Conservation (phyloP, 2,113 vertebrate genomes). For the Oreamnos americanus region DNA sequence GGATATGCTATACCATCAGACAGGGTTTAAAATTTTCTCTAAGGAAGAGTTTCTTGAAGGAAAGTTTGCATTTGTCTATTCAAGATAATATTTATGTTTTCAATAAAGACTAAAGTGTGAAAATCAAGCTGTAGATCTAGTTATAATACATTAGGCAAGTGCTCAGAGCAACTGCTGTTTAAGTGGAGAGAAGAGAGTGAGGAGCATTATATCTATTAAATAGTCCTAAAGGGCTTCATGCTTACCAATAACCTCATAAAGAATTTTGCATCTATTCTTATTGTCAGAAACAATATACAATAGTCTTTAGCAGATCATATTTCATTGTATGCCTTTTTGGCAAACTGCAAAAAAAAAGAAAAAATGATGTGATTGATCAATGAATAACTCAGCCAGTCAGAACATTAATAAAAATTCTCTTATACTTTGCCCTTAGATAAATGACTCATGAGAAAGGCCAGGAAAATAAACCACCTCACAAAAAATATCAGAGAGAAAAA, state of each 20-base stretch:
- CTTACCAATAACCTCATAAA: rapidly evolving
- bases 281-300: neutral
- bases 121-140: neutral
- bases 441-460: slow-evolving; percentile 23
- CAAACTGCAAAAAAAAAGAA: neutral
- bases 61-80: neutral
- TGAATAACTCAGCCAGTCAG: slow-evolving; percentile 17
- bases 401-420: slow-evolving; percentile 44
- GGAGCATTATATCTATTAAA: neutral
- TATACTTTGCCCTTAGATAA: neutral
- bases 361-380: neutral
- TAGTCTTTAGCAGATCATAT: neutral
- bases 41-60: neutral
- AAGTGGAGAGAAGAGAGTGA: neutral
- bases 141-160: neutral
- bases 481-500: neutral
- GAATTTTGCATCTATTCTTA: neutral
- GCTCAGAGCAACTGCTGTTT: neutral
- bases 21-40: neutral
- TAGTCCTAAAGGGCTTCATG: neutral
- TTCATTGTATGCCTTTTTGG: slow-evolving; percentile 19
- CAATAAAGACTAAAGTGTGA: neutral
- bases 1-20: neutral
- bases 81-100: neutral
- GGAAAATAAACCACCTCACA: slow-evolving; percentile 45